phyloP scores from a whole-genome alignment of 2,113 vertebrate genomes.

The Neofelis nebulosa region DNA sequence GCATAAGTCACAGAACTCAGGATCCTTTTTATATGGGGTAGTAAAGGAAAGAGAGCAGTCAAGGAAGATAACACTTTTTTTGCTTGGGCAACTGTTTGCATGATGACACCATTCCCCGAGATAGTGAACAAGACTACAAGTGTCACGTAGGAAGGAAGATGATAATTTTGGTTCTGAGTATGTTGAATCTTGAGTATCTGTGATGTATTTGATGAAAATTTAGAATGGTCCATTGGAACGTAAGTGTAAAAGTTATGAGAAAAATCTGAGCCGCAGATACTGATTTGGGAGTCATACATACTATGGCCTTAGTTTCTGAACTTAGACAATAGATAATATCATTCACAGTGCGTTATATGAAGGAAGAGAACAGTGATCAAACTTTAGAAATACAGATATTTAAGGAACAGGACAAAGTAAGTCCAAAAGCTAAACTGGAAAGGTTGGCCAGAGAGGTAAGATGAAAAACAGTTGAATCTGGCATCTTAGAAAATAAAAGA shows the following conservation, averaged over 20 bases:
- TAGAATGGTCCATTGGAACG: background rate
- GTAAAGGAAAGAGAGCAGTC: background rate
- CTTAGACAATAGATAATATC: background rate
- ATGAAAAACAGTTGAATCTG: conserved; percentile 1
- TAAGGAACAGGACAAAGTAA: background rate
- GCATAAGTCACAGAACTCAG: background rate
- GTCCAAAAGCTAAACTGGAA: background rate
- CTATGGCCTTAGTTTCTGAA: background rate
- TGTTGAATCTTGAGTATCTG: background rate
- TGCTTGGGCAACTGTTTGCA: background rate
- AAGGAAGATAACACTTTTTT: background rate
- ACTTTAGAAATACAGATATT: background rate
- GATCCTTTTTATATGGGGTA: background rate
- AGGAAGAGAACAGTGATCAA: background rate
- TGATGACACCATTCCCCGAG: background rate
- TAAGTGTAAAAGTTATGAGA: background rate
- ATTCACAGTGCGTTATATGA: background rate
- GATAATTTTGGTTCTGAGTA: background rate
- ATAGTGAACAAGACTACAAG: background rate
- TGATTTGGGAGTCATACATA: background rate
- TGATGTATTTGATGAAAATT: background rate
- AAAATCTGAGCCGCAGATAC: background rate
- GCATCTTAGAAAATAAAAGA: background rate
- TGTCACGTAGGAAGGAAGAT: background rate
- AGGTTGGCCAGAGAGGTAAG: background rate